Evolutionary conservation across 2,113 vertebrate species (phyloP).

Genomic region (Bos javanicus): DNA sequence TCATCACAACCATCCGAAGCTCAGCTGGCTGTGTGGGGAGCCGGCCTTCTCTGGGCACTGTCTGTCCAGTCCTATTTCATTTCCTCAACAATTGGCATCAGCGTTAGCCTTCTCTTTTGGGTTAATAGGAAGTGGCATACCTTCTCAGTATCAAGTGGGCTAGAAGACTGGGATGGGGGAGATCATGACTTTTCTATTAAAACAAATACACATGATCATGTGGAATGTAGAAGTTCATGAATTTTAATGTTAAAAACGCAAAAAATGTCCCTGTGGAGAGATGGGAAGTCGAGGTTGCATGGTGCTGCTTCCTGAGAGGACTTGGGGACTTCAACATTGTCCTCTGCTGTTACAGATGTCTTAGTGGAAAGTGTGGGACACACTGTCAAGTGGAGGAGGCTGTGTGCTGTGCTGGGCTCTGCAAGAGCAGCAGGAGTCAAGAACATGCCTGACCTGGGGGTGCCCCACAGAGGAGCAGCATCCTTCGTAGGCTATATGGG

Average conservation of each 20-base stretch:
- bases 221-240: background rate
- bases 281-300: background rate
- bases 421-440: background rate
- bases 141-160: background rate
- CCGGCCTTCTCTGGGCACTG: background rate
- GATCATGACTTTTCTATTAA: background rate
- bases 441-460: background rate
- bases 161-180: background rate
- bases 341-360: background rate
- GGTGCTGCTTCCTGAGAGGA: background rate
- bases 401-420: background rate
- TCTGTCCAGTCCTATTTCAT: background rate
- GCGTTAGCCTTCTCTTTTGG: background rate
- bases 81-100: background rate
- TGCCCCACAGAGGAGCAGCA: background rate
- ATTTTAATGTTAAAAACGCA: background rate
- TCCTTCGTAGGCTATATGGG: background rate
- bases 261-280: background rate
- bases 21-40: background rate
- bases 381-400: background rate
- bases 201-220: background rate
- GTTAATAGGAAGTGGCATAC: background rate
- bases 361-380: background rate
- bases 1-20: rapidly evolving
- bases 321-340: background rate